Percentiles rank a stretch among this genome's conserved stretches.
These are phyloP conservation scores for Atta cephalotes DNA, from an alignment of 1,140 invertebrate genomes.

Conservation along the genomic window DNA sequence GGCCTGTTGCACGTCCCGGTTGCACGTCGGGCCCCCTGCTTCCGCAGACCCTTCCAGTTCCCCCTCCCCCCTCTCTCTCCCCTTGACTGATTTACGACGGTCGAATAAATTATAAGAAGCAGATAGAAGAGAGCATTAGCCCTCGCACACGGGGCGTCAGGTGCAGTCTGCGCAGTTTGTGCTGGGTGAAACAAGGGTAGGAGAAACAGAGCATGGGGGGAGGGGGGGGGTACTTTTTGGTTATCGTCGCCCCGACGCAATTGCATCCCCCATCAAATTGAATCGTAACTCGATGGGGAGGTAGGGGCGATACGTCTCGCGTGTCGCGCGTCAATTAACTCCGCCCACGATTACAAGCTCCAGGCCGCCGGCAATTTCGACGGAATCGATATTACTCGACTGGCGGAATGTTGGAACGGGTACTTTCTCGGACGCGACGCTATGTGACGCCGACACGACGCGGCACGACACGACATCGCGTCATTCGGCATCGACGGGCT, in stretches of 20 bases:
- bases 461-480: constrained; percentile 44
- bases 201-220: too few relatives aligned
- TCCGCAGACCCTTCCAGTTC: constrained; percentile 3
- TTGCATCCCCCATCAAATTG: constrained; percentile 61
- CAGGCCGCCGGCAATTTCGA: constrained; percentile 55
- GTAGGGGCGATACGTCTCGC: constrained; percentile 51
- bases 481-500: constrained; percentile 49
- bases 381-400: constrained; percentile 64
- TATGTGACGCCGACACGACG: constrained; percentile 23
- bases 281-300: constrained; percentile 56
- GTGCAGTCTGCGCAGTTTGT: constrained; percentile 41
- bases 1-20: constrained; percentile 67
- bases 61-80: background rate
- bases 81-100: constrained; percentile 72
- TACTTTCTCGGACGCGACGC: constrained; percentile 53
- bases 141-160: constrained; percentile 35
- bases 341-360: constrained; percentile 62
- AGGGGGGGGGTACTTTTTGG: constrained; percentile 8
- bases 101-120: constrained; percentile 76
- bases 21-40: constrained; percentile 49
- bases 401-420: constrained; percentile 54
- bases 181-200: background rate
- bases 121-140: constrained; percentile 72
- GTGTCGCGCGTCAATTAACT: constrained; percentile 63
- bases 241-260: constrained; percentile 58